Evolutionary conservation across 35 echinoderm and acorn worm genomes (phyloP).

Genomic region (Apostichopus japonicus): DNA sequence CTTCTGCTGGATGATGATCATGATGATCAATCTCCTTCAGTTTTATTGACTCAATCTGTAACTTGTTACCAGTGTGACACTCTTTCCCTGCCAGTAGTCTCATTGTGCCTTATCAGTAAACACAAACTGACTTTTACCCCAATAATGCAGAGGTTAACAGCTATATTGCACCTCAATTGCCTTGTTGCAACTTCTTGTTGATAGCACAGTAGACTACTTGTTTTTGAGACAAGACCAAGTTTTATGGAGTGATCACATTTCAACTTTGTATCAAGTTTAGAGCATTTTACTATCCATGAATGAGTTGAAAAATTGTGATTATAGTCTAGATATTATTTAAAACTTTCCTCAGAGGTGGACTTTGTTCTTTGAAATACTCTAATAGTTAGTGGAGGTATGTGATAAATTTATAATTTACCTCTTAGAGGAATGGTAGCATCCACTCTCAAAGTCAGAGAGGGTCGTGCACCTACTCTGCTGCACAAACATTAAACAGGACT

Average conservation of each 20-base stretch:
- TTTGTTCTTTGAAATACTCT: background rate
- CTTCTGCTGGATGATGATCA: background rate
- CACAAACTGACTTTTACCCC: conserved; percentile 54
- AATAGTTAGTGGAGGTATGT: background rate
- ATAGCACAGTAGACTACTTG: conserved; percentile 20
- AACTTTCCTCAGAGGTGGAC: background rate
- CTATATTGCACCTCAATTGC: conserved; percentile 31
- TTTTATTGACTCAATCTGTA: conserved; percentile 46
- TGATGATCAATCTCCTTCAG: background rate
- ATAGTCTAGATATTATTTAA: background rate
- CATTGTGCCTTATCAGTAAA: conserved; percentile 29
- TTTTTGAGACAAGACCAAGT: conserved; percentile 7
- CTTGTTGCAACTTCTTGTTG: conserved; percentile 40
- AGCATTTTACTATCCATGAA: background rate
- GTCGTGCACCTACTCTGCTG: conserved; percentile 39
- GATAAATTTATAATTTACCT: conserved; percentile 4
- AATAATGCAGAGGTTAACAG: conserved; percentile 49
- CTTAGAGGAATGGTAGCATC: conserved; percentile 1
- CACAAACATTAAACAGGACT: conserved; percentile 21
- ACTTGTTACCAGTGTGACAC: conserved; percentile 21
- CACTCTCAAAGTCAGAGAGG: conserved; percentile 16
- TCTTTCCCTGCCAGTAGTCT: conserved; percentile 34
- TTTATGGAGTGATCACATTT: too few relatives aligned
- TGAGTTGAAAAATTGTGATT: background rate
- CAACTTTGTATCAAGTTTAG: too few relatives aligned